Percentiles rank a stretch among this genome's conserved stretches.
Evolutionary conservation across 2,797 vertebrate species (phyloP).

Genomic region (Leuciscus waleckii): DNA sequence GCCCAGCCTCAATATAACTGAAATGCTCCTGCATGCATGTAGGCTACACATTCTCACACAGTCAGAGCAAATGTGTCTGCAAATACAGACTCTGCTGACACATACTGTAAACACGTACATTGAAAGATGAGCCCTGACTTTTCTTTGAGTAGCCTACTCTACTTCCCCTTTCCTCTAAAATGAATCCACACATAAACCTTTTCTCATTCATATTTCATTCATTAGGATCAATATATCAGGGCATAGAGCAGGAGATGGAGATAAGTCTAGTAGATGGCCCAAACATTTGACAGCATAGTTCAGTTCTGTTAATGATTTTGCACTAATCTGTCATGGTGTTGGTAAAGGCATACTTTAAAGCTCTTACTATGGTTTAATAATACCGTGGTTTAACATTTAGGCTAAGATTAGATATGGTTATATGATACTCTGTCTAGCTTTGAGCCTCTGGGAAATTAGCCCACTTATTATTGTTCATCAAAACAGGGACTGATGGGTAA

Average conservation of each 20-base stretch:
- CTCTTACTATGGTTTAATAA: constrained; percentile 45
- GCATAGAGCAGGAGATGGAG: neutral
- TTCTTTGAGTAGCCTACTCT: neutral
- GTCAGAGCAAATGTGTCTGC: constrained; percentile 15
- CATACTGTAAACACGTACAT: constrained; percentile 7
- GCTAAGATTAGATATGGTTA: constrained; percentile 73
- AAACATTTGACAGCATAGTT: constrained; percentile 8
- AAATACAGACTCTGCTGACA: constrained; percentile 27
- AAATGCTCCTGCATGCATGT: constrained; percentile 8
- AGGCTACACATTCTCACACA: constrained; percentile 1
- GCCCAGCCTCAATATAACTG: constrained; percentile 47
- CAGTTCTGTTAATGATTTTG: constrained; percentile 14
- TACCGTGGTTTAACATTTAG: constrained; percentile 26
- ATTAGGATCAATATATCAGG: neutral
- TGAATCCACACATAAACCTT: neutral
- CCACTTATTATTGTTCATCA: constrained; percentile 4
- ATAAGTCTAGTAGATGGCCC: neutral
- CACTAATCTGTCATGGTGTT: constrained; percentile 11
- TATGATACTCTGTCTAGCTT: constrained; percentile 21
- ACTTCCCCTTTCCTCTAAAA: neutral
- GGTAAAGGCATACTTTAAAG: neutral
- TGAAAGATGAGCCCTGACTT: constrained; percentile 45
- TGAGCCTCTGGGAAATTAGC: constrained; percentile 13
- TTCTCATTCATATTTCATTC: neutral
- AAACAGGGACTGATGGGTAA: constrained; percentile 16